Evolutionary conservation across 2,888 invertebrate genomes (phyloP), one percentile per base, ranked within the genome.

Genomic region (Tenthredo scrophulariae): DNA sequence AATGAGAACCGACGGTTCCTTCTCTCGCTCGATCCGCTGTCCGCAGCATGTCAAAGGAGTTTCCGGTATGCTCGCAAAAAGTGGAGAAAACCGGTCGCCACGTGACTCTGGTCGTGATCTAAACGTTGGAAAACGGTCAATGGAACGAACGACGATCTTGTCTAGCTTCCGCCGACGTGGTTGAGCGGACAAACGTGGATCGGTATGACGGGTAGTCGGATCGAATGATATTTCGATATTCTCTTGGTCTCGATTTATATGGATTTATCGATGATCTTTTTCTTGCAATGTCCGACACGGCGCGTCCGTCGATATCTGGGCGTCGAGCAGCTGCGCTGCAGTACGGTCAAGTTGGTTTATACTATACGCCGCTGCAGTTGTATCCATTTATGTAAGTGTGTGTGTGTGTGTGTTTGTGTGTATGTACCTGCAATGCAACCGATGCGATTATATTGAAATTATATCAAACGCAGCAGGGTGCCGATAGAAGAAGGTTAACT

Each of bases 391-490:
- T 7, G 54, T n/a, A n/a, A 5, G 54, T 54, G n/a, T n/a, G 18
- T n/a, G n/a, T 54, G n/a, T 54, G n/a, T 40, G 54, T 54, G n/a
- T n/a, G 18, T n/a, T 7, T 54, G n/a, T 54, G n/a, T 40, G 13
- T n/a, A 33, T 43, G n/a, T 13, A 33, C 72, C 10, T 15, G 22
- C 37, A 37, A 62, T 62, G n/a, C 80, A 70, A 29, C 67, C 67
- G 83, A 70, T 43, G 67, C 83, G 83, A 83, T 79, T 82, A 85
- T 80, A 54, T 85, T 79, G 80, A 85, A 85, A 82, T 82, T 79
- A 85, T 85, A 85, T 82, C 54, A 82, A 85, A 85, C 85, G 33
- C 82, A 80, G 85, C 82, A 46, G 65, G 85, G 58, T 22, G 85
- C 80, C 85, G 77, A 85, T 85, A 58, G 79, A 80, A 79, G 80